Base-by-base conservation (phyloP, 2,113 vertebrate genomes). In the Nicator chloris region DNA sequence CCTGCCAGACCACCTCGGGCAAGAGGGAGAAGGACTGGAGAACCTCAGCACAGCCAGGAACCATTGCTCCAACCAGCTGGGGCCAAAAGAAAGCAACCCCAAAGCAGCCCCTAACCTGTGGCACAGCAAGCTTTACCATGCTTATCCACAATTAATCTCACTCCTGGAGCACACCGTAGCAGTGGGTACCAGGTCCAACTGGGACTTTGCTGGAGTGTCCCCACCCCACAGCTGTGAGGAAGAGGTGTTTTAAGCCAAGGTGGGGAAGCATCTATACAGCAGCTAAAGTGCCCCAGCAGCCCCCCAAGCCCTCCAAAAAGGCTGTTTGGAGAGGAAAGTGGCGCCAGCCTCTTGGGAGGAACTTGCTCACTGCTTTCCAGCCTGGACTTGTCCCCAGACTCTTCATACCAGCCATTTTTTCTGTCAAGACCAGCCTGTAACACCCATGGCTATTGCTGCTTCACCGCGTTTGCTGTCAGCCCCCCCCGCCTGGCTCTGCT, bases 391-490 rank as follows among this genome's bases (percentile, higher is more conserved):
- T 96, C 90, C 93, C 68, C 90, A 79, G 66, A 39, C 50, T 88
- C 76, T 57, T 95, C 94, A 97, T 96, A 92, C 95, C 95, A 96
- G 79, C 86, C 75, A 83, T 90, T 97, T 95, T 94, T 97, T 57
- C 68, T 90, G 71, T 66, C 0, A 49, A 90, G 70, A 89, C 40
- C 72, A 95, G 91, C 68, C 77, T 57, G 24, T 31, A 96, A n/a
- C 18, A 7, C 59, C 39, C 53, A 9, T 5, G 2, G 50, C 90
- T 83, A 16, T 1, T 60, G 30, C 77, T 84, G 64, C 72, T 73
- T 19, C 2, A 3, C 65, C 0, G 1, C 0, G 0, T 35, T 54
- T 63, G 78, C 61, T 2, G 2, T 20, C 69, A 70, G 65, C 28
- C 16, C 26, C 63, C 65, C 27, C 0, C 30, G 71, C 61, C 10